phyloP scores from a whole-genome alignment of 2,888 invertebrate species.

The Loripinus fragilis region DNA sequence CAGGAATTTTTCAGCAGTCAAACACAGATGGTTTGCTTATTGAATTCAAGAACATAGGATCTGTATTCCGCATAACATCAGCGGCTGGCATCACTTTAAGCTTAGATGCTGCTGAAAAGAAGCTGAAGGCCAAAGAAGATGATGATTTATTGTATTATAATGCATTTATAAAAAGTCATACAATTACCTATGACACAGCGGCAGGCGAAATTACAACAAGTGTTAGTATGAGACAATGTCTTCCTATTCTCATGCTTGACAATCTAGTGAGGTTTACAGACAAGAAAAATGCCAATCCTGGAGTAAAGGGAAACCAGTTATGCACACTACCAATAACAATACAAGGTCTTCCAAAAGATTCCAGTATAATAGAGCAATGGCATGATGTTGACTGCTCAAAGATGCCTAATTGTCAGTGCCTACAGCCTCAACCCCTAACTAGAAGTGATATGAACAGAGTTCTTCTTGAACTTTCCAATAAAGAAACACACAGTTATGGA shows the following conservation, averaged over 20 bases:
- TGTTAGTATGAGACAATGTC: conserved; percentile 31
- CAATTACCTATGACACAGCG: neutral
- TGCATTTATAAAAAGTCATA: conserved; percentile 42
- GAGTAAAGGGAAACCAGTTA: conserved; percentile 27
- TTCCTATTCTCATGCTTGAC: conserved; percentile 40
- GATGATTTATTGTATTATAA: conserved; percentile 44
- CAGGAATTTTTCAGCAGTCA: conserved; percentile 33
- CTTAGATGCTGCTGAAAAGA: conserved; percentile 27
- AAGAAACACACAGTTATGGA: conserved; percentile 29
- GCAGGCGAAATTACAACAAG: neutral
- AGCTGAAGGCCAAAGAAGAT: conserved; percentile 22
- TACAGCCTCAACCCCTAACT: neutral
- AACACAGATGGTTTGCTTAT: conserved; percentile 40
- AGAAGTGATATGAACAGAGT: neutral
- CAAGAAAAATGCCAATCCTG: conserved; percentile 25
- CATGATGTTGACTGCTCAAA: conserved; percentile 37
- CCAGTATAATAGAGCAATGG: conserved; percentile 35
- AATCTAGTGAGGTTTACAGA: conserved; percentile 37
- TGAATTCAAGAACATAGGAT: conserved; percentile 33
- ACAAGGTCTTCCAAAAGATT: conserved; percentile 42
- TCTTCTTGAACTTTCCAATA: conserved; percentile 15
- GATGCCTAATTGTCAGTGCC: neutral
- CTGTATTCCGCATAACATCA: conserved; percentile 39
- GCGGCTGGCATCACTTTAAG: conserved; percentile 29
- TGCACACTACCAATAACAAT: conserved; percentile 53